These are phyloP conservation scores for Bagarius yarrelli DNA, from an alignment of 2,113 vertebrate species.

Conservation along the genomic window DNA sequence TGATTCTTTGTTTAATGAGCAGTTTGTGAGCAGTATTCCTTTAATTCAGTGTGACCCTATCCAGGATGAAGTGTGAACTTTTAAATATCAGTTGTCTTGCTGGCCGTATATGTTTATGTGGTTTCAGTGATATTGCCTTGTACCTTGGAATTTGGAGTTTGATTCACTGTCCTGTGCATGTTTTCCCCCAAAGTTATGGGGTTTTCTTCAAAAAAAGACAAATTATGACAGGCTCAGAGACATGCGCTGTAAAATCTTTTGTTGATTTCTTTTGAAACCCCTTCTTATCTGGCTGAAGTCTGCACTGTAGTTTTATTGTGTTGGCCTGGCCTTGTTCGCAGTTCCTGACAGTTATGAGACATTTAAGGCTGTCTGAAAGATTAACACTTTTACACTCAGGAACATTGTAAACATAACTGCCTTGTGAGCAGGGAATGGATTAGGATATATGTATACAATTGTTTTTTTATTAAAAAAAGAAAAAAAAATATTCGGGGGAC, in stretches of 20 bases:
- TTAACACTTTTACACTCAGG: not conserved
- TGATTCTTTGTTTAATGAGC: not conserved
- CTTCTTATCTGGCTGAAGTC: not conserved
- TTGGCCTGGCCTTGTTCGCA: slow-evolving; percentile 34
- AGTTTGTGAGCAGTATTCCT: not conserved
- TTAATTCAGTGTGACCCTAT: not conserved
- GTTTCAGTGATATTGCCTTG: too few species aligned
- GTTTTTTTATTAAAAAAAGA: slow-evolving; percentile 29
- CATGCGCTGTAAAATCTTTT: slow-evolving; percentile 55
- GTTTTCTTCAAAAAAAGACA: too few species aligned
- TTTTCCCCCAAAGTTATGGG: too few species aligned
- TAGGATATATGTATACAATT: slow-evolving; percentile 1
- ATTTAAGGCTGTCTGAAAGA: not conserved
- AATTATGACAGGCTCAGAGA: not conserved
- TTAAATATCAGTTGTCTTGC: too few species aligned
- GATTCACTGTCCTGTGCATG: too few species aligned
- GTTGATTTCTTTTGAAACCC: slow-evolving; percentile 41
- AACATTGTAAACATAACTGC: not conserved
- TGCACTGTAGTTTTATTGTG: slow-evolving; percentile 42
- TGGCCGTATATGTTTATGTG: too few species aligned
- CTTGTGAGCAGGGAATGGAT: not conserved
- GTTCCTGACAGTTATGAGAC: slow-evolving; percentile 48
- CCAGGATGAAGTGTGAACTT: not conserved
- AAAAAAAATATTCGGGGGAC: not conserved
- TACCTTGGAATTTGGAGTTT: too few species aligned